Evolutionary conservation across 2,888 invertebrate genomes (phyloP), one percentile per base, ranked within the genome.

Genomic region (Phanerotoma sp.): DNA sequence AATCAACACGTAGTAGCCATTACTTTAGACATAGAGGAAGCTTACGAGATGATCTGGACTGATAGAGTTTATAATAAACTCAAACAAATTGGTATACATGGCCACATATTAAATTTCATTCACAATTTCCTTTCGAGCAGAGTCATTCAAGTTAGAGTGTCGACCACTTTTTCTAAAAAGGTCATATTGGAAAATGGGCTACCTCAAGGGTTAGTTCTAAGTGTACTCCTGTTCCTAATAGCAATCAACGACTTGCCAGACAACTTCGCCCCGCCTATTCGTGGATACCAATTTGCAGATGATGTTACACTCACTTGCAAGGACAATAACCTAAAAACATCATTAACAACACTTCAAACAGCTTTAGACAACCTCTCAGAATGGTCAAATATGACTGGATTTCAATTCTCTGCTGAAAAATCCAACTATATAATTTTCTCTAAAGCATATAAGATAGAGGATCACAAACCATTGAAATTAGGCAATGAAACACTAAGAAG

Each of bases 1-100:
- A 50, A 62, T 9, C 32, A 52, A 32, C 60, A 62, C 16, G 28
- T 60, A 5, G 15, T 48, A 3, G 41, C 47, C 10, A 21, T 54
- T 3, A 32, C 47, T 4, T 13, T 53, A 11, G 53, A 53, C 20
- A 20, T 47, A 15, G 9, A 38, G 22, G 22, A 41, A 11, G 41
- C 50, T 4, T 41, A 20, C 11, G 54, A 46, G 21, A 54, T 54
- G 50, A 32, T 50, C 1, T 54, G 50, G 45, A 21, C n/a, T 28
- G 9, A 33, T 3, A 15, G 50, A 28, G 30, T 47, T 13, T 28
- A 38, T 4, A n/a, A 18, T 2, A 15, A 15, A 9, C 13, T 54
- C 10, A 16, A n/a, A 13, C 15, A 37, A 5, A 5, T 22, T 4
- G 50, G 49, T 13, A 16, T 52, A 18, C 10, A 44, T 2, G 52